These are phyloP conservation scores for Eulithis prunata DNA, from an alignment of 2,888 invertebrate species.

Conservation along the genomic window DNA sequence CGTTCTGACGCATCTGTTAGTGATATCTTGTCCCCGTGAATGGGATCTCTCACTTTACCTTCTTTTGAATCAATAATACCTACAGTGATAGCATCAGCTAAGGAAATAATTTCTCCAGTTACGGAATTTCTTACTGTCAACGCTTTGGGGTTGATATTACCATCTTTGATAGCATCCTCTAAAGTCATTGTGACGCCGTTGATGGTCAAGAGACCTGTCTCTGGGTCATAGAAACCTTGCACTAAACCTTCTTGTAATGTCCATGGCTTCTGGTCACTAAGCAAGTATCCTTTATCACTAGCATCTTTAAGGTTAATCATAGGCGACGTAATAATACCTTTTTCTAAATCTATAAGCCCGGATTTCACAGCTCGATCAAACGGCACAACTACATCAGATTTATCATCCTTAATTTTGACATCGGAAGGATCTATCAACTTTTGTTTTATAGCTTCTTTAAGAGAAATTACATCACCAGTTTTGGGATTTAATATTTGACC, in stretches of 20 bases:
- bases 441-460: constrained; percentile 89
- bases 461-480: constrained; percentile 88
- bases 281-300: constrained; percentile 90
- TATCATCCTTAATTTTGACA: constrained; percentile 90
- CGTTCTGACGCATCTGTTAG: constrained; percentile 93
- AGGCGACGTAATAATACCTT: constrained; percentile 88
- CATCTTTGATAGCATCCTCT: constrained; percentile 89
- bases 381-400: constrained; percentile 86
- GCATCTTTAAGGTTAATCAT: constrained; percentile 90
- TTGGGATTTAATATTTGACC: constrained; percentile 91
- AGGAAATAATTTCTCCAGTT: constrained; percentile 90
- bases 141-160: constrained; percentile 90
- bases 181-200: constrained; percentile 88
- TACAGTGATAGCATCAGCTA: constrained; percentile 90
- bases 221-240: constrained; percentile 90
- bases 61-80: constrained; percentile 91
- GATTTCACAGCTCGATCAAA: constrained; percentile 88
- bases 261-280: constrained; percentile 91
- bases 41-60: constrained; percentile 91
- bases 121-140: constrained; percentile 92
- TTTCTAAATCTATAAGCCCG: constrained; percentile 88
- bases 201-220: constrained; percentile 88
- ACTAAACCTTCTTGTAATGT: constrained; percentile 93
- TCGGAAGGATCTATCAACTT: constrained; percentile 89
- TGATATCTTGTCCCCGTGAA: constrained; percentile 89